phyloP scores from a whole-genome alignment of 2,888 invertebrate species.

The Caenorhabditis afra region DNA sequence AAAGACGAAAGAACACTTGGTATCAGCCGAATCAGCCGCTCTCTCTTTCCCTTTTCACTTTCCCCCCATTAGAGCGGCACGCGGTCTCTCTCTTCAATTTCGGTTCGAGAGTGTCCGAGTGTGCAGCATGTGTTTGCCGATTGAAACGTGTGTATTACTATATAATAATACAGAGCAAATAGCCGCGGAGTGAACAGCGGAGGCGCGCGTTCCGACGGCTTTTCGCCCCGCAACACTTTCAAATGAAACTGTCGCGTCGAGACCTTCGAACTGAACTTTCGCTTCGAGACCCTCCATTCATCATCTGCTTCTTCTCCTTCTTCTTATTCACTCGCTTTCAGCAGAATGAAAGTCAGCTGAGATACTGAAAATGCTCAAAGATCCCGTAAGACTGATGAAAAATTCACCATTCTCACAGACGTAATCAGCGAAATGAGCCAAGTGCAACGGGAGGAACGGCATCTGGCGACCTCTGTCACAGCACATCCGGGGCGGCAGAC shows the following conservation, averaged over 20 bases:
- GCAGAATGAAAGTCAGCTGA: no score
- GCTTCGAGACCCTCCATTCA: no score
- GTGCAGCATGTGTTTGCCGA: constrained; percentile 24
- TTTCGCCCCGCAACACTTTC: constrained; percentile 15
- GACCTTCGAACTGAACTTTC: no score
- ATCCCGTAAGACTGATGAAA: not conserved
- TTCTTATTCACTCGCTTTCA: no score
- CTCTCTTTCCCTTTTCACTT: not conserved
- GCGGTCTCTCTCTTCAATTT: not conserved
- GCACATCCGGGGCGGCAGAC: constrained; percentile 4
- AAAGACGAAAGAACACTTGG: not conserved
- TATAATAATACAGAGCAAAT: constrained; percentile 52
- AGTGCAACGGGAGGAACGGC: not conserved
- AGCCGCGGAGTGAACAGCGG: constrained; percentile 17
- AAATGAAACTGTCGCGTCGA: not conserved
- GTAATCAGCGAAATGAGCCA: no score
- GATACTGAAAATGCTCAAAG: not conserved
- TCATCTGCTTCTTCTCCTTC: no score
- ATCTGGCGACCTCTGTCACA: constrained; percentile 1
- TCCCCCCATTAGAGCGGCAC: no score
- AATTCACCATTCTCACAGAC: no score
- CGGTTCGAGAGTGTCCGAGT: constrained; percentile 7
- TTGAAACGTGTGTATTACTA: constrained; percentile 52
- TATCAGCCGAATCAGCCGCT: not conserved
- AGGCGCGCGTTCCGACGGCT: constrained; percentile 9